Evolutionary conservation across 2,113 vertebrate species (phyloP), one percentile per base, ranked within the genome.

Genomic region (Aptenodytes patagonicus): DNA sequence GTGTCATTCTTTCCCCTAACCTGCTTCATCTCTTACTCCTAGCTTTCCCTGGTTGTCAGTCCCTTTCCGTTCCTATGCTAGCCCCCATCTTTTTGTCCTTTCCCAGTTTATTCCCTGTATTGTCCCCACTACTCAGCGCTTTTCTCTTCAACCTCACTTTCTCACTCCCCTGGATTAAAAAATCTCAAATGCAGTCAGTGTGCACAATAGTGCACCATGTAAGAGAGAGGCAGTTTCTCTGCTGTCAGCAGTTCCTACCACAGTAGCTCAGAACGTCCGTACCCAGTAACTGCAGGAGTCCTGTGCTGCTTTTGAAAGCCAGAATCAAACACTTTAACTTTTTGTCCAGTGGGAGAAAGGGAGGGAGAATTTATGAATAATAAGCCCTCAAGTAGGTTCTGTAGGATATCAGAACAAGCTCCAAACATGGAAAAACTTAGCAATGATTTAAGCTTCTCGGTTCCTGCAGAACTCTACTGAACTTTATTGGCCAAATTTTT

Each of bases 251-350:
- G 5, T 66, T 57, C 47, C 26, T 31, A 36, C 6, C 29, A 22
- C 31, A 66, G 34, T 6, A 61, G 64, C 24, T 83, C 21, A 4
- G 36, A 31, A 42, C 0, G 0, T 46, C 20, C 13, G 10, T 1
- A 42, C 8, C 9, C 24, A 31, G 25, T 5, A 44, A 42, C 17
- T 44, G 24, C 31, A 62, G 21, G 34, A 57, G 36, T 44, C 31
- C 17, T 31, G 38, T 9, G 11, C 5, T 0, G 3, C 44, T 40
- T 51, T 54, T 60, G 36, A 52, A 44, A 72, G 26, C 21, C 54
- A 15, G 62, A 79, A 60, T 32, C 38, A 38, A 58, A 28, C 16
- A 22, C 10, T 47, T 42, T 3, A 58, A 19, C 11, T 9, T 88
- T 69, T 17, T 54, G 18, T 60, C 13, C 13, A 60, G 47, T 17